Percentiles rank a stretch among this genome's conserved stretches.
These are phyloP conservation scores for Euproctis similis DNA, from an alignment of 2,888 invertebrate species.

Conservation along the genomic window DNA sequence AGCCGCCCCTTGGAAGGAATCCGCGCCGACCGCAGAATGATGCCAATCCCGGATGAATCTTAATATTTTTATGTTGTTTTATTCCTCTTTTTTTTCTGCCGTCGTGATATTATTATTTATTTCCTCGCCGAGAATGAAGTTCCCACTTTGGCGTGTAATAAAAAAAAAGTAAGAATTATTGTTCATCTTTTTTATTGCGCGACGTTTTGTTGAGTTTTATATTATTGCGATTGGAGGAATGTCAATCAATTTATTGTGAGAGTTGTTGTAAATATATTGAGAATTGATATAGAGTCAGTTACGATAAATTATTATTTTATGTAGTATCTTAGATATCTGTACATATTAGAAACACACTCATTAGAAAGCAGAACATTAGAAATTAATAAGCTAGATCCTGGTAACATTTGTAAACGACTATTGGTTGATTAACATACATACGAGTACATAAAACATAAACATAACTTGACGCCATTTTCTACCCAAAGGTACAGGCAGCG, in stretches of 20 bases:
- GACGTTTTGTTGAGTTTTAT: conserved; percentile 67
- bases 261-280: no score
- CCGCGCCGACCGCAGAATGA: conserved; percentile 68
- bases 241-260: conserved; percentile 33
- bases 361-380: no score
- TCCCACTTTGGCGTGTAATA: conserved; percentile 74
- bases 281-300: no score
- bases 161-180: conserved; percentile 76
- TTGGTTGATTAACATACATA: no score
- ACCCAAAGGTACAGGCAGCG: no score
- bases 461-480: no score
- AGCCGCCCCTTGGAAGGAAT: conserved; percentile 59
- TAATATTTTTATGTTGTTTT: conserved; percentile 76
- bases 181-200: conserved; percentile 71
- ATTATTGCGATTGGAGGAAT: conserved; percentile 58
- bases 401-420: no score
- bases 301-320: no score
- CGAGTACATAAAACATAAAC: no score
- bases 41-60: conserved; percentile 74
- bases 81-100: conserved; percentile 71
- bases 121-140: conserved; percentile 72
- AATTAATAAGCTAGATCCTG: no score
- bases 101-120: conserved; percentile 73
- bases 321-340: no score
- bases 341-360: no score